Percentiles rank a stretch among this genome's conserved stretches.
phyloP scores from a whole-genome alignment of 1,140 invertebrate species.

The Choristoneura fumiferana region DNA sequence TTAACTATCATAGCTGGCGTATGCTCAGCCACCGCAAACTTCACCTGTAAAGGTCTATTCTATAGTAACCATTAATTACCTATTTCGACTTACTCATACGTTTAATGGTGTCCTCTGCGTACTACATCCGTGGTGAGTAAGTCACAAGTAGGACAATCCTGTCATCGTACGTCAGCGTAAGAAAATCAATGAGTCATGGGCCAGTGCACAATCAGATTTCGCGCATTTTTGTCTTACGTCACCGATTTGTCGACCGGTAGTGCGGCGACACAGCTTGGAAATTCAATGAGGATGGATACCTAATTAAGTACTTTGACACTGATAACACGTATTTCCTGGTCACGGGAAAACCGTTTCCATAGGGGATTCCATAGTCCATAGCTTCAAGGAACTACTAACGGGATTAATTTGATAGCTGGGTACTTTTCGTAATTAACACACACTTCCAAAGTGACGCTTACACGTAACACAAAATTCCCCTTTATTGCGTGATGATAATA shows the following conservation, averaged over 20 bases:
- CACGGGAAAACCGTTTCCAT: not conserved
- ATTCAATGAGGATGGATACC: not conserved
- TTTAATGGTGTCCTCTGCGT: slow-evolving; percentile 6
- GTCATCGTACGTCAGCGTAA: slow-evolving; percentile 50
- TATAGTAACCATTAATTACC: not conserved
- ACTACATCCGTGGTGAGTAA: slow-evolving; percentile 11
- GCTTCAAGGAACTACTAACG: too few species aligned
- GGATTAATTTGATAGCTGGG: too few species aligned
- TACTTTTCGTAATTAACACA: too few species aligned
- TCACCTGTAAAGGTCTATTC: too few species aligned
- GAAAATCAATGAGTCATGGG: slow-evolving; percentile 61
- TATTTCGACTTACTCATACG: slow-evolving; percentile 5
- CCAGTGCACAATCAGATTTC: slow-evolving; percentile 44
- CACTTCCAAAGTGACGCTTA: too few species aligned
- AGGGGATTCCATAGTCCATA: too few species aligned
- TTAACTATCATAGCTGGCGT: too few species aligned
- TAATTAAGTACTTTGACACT: not conserved
- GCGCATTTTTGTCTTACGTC: slow-evolving; percentile 67
- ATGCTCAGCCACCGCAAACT: too few species aligned
- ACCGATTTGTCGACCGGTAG: slow-evolving; percentile 15
- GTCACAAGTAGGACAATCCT: slow-evolving; percentile 37
- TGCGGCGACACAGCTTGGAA: not conserved
- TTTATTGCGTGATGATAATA: too few species aligned
- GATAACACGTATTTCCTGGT: not conserved
- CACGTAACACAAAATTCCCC: too few species aligned